Percentiles rank a stretch among this genome's conserved stretches.
Conservation (phyloP, 2,888 invertebrate genomes). For the Andrena hattorfiana region DNA sequence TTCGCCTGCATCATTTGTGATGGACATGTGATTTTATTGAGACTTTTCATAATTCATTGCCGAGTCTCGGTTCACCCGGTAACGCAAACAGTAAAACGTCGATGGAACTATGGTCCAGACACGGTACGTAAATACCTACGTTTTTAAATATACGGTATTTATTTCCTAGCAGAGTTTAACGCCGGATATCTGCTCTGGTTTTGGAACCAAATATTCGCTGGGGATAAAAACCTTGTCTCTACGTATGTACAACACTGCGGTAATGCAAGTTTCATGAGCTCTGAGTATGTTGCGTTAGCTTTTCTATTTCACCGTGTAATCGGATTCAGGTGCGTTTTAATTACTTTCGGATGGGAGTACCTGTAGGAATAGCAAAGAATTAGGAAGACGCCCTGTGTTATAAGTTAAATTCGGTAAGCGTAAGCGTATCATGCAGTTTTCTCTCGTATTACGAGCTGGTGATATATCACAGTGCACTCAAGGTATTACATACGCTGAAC, state of each 20-base stretch:
- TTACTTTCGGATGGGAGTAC: not conserved
- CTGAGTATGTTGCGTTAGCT: not conserved
- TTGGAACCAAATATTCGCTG: not conserved
- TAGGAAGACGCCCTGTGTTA: not conserved
- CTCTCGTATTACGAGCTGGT: conserved; percentile 3
- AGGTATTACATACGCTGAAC: conserved; percentile 9
- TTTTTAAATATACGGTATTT: no score
- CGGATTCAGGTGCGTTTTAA: not conserved
- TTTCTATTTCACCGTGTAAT: not conserved
- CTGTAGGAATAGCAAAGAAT: not conserved
- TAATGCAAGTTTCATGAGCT: not conserved
- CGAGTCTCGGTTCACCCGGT: no score
- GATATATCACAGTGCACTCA: conserved; percentile 9
- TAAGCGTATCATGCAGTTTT: not conserved
- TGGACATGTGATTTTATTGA: no score
- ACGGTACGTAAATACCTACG: no score
- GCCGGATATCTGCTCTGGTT: not conserved
- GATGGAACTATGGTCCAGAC: no score
- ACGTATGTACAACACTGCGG: not conserved
- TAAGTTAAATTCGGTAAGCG: not conserved
- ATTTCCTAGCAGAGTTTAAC: no score
- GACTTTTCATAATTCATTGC: no score
- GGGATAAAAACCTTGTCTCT: not conserved
- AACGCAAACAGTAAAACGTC: no score
- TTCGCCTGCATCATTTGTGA: no score